phyloP scores from a whole-genome alignment of 2,888 invertebrate genomes.

The Scaptomyza tumidula region DNA sequence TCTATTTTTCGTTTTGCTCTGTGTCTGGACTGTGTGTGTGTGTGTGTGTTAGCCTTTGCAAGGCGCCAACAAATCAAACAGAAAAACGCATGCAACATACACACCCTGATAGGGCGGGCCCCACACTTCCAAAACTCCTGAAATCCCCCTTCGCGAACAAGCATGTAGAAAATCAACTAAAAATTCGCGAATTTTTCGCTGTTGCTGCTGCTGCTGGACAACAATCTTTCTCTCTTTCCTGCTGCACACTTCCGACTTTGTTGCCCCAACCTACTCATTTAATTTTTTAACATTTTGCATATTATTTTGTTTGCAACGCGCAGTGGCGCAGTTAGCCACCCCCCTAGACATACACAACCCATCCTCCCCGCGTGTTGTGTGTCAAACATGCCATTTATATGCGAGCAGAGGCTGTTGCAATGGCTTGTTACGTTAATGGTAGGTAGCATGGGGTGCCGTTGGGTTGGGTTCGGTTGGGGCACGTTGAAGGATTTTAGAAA shows the following conservation, averaged over 20 bases:
- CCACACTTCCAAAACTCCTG: neutral
- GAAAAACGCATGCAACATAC: constrained; percentile 67
- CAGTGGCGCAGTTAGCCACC: constrained; percentile 46
- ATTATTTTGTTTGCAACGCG: constrained; percentile 80
- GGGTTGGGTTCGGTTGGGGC: neutral
- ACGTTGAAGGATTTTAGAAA: constrained; percentile 72
- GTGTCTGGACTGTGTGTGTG: constrained; percentile 36
- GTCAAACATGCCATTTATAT: constrained; percentile 80
- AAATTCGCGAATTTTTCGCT: constrained; percentile 74
- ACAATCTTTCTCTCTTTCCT: constrained; percentile 6
- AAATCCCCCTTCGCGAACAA: neutral
- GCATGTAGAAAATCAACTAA: constrained; percentile 75
- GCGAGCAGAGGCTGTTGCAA: constrained; percentile 71
- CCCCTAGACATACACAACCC: neutral
- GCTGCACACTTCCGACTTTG: constrained; percentile 6
- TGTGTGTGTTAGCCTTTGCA: constrained; percentile 61
- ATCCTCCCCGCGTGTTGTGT: constrained; percentile 35
- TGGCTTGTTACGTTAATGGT: constrained; percentile 47
- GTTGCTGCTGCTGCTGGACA: constrained; percentile 47
- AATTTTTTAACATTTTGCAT: constrained; percentile 81
- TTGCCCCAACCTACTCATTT: constrained; percentile 48
- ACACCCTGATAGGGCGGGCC: neutral
- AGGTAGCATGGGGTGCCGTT: neutral
- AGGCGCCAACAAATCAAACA: constrained; percentile 79
- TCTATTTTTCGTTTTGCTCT: constrained; percentile 7